Evolutionary conservation across 2,888 invertebrate genomes (phyloP).

Genomic region (Tiphia femorata): DNA sequence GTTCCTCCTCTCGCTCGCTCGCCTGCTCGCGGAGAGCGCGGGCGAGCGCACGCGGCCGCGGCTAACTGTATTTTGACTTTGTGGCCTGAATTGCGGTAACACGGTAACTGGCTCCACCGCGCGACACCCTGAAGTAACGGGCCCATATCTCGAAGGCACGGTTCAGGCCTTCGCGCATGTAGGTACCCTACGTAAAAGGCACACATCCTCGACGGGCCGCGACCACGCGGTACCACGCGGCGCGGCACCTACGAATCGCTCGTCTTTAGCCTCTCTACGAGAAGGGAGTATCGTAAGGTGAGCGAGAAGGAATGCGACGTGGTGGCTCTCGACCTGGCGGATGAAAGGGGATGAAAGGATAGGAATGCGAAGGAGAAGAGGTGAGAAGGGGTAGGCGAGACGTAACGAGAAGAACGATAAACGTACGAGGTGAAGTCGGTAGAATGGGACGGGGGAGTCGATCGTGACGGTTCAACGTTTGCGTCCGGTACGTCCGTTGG

Average conservation of each 20-base stretch:
- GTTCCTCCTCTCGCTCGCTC: too few species aligned
- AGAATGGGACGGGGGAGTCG: background rate
- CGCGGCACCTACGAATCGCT: background rate
- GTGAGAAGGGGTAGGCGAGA: too few species aligned
- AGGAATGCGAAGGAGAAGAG: conserved; percentile 9
- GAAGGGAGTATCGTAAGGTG: conserved; percentile 3
- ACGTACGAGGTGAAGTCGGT: background rate
- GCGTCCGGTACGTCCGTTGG: conserved; percentile 27
- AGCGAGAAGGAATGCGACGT: conserved; percentile 13
- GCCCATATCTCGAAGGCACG: conserved; percentile 59
- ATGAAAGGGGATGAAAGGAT: conserved; percentile 1
- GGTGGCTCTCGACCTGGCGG: too few species aligned
- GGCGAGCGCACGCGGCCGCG: conserved; percentile 56
- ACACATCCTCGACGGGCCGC: too few species aligned
- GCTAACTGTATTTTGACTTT: conserved; percentile 70
- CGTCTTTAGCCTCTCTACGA: background rate
- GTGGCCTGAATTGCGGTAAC: conserved; percentile 70
- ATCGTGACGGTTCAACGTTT: conserved; percentile 17
- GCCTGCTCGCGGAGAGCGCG: conserved; percentile 2
- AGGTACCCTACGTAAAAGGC: conserved; percentile 55
- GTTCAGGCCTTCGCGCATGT: conserved; percentile 49
- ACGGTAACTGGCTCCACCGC: conserved; percentile 68
- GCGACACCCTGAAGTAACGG: conserved; percentile 66
- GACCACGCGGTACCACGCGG: conserved; percentile 21
- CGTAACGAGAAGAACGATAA: background rate